Conservation (phyloP, 2,888 invertebrate genomes). For the Geophilus truncorum region DNA sequence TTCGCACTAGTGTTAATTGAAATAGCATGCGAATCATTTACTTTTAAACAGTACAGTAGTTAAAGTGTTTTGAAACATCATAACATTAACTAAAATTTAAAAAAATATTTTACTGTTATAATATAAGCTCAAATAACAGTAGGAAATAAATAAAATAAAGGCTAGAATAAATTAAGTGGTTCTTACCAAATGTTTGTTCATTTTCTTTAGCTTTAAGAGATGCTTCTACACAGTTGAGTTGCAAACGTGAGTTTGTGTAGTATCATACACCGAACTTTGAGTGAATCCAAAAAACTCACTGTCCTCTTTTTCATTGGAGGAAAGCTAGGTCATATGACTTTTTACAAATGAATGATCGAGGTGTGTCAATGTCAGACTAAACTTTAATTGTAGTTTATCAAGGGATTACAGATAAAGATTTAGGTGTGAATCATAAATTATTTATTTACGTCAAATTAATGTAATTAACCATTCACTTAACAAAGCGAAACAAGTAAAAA, state of each 20-base stretch:
- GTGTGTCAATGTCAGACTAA: background rate
- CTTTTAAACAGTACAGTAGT: too few relatives aligned
- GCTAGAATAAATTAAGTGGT: background rate
- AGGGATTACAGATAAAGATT: background rate
- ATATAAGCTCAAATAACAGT: too few relatives aligned
- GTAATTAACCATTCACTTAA: background rate
- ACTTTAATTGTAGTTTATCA: background rate
- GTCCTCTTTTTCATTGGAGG: background rate
- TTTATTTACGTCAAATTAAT: too few relatives aligned
- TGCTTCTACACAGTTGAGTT: background rate
- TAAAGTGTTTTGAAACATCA: too few relatives aligned
- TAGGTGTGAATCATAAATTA: background rate
- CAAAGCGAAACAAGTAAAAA: background rate
- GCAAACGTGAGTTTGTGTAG: background rate
- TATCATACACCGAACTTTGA: background rate
- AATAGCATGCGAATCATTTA: background rate
- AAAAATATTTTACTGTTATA: background rate
- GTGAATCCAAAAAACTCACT: background rate
- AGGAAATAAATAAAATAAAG: too few relatives aligned
- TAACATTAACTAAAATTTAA: too few relatives aligned
- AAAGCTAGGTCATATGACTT: background rate
- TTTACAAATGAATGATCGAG: background rate
- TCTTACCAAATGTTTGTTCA: background rate
- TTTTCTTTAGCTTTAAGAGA: background rate
- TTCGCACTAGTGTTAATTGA: background rate